Evolutionary conservation across 2,888 invertebrate genomes (phyloP), one percentile per base, ranked within the genome.

Genomic region (Platerodrilus igneus): DNA sequence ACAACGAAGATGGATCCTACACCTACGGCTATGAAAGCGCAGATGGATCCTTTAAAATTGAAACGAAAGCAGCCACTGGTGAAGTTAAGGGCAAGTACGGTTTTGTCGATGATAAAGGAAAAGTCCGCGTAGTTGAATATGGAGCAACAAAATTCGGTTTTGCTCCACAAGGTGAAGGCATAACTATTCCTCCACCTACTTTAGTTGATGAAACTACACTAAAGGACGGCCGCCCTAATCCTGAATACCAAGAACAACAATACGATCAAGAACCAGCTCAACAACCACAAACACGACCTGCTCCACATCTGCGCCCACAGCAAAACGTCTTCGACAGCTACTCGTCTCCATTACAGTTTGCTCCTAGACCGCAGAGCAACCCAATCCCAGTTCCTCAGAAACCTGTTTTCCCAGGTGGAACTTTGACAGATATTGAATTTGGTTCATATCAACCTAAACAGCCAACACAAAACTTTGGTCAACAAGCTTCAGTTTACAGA

Each of bases 1-100:
- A 88, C 71, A 88, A 89, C 57, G 88, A 89, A 63, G 89, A 89
- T 61, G 89, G 89, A 35, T 89, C 89, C 0, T 92, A 92, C 69
- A 91, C 91, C 0, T 91, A 89, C 58, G 90, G 89, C 0, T 91
- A 88, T 66, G 91, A 91, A 62, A 85, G 84, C 2, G 89, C 79
- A 17, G 91, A 92, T 62, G 91, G 90, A 21, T 83, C 86, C 3
- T 90, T 90, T 73, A 89, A 90, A 71, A 90, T 90, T 58, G 91
- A 90, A 68, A 90, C 90, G 6, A 90, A 90, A 65, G 69, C 81
- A 11, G 77, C 82, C 1, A 76, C 76, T 4, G 90, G 90, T 1
- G 89, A 89, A 55, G 90, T 90, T 6, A 86, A 85, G 68, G 91
- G 91, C 52, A 91, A 91, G 65, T 91, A 91, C 62, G 91, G 91